Evolutionary conservation across 2,113 vertebrate species (phyloP).

Genomic region (Anolis carolinensis): DNA sequence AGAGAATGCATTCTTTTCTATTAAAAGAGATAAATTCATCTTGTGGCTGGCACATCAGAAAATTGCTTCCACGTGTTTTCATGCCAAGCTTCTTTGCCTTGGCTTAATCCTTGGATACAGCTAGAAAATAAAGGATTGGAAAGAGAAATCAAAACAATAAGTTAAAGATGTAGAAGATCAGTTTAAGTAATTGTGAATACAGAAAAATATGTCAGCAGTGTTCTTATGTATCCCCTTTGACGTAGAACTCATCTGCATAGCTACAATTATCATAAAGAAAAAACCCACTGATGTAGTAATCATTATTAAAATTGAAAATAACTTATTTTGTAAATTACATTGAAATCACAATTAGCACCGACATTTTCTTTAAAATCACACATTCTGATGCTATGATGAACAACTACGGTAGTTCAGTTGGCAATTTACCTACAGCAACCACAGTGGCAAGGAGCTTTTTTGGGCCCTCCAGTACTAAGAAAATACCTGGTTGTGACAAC

Average conservation of each 20-base stretch:
- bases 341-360: too few species aligned
- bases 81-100: slow-evolving; percentile 93
- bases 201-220: background rate
- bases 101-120: slow-evolving; percentile 97
- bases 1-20: slow-evolving; percentile 45
- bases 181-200: background rate
- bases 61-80: slow-evolving; percentile 61
- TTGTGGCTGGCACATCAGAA: slow-evolving; percentile 68
- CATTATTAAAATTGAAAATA: too few species aligned
- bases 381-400: too few species aligned
- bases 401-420: too few species aligned
- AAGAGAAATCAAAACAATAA: slow-evolving; percentile 28
- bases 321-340: too few species aligned
- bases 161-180: slow-evolving; percentile 4
- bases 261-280: too few species aligned
- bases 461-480: too few species aligned
- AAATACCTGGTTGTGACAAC: too few species aligned
- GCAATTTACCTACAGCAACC: too few species aligned
- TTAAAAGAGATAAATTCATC: slow-evolving; percentile 41
- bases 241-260: background rate
- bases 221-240: background rate
- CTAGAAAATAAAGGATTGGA: slow-evolving; percentile 72
- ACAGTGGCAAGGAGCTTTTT: too few species aligned
- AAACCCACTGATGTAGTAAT: too few species aligned
- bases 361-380: too few species aligned